phyloP scores from a whole-genome alignment of 2,113 vertebrate species.

The Anolis carolinensis region DNA sequence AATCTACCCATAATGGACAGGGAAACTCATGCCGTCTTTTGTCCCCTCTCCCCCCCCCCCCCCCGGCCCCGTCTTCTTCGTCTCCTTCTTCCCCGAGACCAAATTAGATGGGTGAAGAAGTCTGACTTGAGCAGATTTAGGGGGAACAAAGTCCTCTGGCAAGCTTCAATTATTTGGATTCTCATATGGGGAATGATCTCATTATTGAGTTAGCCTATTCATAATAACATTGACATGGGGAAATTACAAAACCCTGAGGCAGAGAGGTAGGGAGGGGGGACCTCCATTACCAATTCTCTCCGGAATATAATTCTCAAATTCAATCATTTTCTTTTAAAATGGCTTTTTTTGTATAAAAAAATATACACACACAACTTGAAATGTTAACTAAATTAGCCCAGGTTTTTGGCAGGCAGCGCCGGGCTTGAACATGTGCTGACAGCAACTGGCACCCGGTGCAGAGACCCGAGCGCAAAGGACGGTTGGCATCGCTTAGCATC shows the following conservation, averaged over 20 bases:
- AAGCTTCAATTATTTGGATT: conserved; percentile 59
- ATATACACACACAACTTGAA: conserved; percentile 39
- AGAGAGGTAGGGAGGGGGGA: conserved; percentile 51
- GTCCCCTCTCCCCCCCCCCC: not conserved
- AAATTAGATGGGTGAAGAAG: conserved; percentile 34
- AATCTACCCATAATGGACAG: not conserved
- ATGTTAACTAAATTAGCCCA: conserved; percentile 71
- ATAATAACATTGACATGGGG: conserved; percentile 61
- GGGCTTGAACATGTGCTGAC: conserved; percentile 27
- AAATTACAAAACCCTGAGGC: conserved; percentile 58
- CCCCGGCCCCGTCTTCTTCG: conserved; percentile 10
- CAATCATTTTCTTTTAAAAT: conserved; percentile 65
- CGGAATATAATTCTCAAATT: conserved; percentile 69
- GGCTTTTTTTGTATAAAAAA: conserved; percentile 50
- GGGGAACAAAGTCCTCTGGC: conserved; percentile 57
- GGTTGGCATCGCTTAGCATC: not conserved
- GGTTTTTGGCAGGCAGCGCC: conserved; percentile 58
- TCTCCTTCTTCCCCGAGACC: conserved; percentile 17
- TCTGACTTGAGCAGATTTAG: conserved; percentile 46
- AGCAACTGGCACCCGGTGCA: conserved; percentile 32
- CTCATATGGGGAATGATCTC: conserved; percentile 66
- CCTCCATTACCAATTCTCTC: conserved; percentile 59
- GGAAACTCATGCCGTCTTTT: not conserved
- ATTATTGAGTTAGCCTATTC: conserved; percentile 66
- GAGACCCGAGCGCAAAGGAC: conserved; percentile 11